Percentiles rank a stretch among this genome's conserved stretches.
Evolutionary conservation across 2,113 vertebrate species (phyloP).

Genomic region (Notarius quadriscutis): DNA sequence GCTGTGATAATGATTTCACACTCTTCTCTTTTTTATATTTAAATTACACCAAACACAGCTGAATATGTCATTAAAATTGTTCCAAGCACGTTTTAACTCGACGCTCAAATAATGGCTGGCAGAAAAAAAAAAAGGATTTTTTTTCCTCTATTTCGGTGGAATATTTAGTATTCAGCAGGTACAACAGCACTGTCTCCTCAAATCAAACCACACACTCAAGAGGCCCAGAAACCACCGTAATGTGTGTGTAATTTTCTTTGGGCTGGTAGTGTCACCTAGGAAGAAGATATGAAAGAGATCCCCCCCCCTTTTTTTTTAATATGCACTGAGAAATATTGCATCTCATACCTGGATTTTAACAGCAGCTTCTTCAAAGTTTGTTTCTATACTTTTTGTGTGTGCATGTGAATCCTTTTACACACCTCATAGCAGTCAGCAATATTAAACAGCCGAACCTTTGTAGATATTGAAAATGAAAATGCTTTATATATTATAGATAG

Average conservation of each 20-base stretch:
- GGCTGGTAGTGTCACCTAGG: slow-evolving; percentile 16
- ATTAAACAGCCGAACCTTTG: not conserved
- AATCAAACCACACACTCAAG: slow-evolving; percentile 32
- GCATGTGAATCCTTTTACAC: not conserved
- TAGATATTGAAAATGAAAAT: not conserved
- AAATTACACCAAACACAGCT: not conserved
- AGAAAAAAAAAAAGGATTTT: not conserved
- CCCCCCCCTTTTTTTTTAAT: not conserved
- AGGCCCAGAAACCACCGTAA: not conserved
- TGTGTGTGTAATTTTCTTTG: not conserved
- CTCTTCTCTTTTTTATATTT: not conserved
- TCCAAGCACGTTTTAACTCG: not conserved
- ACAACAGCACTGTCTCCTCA: slow-evolving; percentile 31
- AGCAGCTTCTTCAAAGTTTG: not conserved
- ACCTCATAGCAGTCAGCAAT: not conserved
- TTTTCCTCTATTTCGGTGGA: slow-evolving; percentile 12
- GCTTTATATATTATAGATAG: too few relatives aligned
- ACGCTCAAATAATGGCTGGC: slow-evolving; percentile 8
- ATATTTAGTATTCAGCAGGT: slow-evolving; percentile 32
- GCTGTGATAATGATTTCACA: not conserved
- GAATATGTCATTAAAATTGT: not conserved
- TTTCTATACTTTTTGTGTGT: not conserved
- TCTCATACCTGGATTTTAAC: not conserved
- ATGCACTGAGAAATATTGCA: not conserved
- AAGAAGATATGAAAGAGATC: slow-evolving; percentile 34